Evolutionary conservation across 2,888 invertebrate genomes (phyloP).

Genomic region (Elysia crispata): DNA sequence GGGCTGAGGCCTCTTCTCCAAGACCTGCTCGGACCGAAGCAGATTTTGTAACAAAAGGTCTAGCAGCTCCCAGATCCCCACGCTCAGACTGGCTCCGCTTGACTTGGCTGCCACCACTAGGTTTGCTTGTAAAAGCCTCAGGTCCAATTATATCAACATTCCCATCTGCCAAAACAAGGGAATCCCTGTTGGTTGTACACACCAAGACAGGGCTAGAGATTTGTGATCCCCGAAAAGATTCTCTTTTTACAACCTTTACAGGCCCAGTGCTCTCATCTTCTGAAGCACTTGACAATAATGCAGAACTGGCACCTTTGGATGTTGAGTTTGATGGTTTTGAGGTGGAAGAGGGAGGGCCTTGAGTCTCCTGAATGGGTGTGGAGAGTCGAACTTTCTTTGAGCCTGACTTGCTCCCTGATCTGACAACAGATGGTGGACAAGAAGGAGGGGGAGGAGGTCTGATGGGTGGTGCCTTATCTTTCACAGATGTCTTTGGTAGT

Average conservation of each 20-base stretch:
- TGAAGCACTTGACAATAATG: conserved; percentile 32
- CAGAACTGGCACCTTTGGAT: conserved; percentile 34
- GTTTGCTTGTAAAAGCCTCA: conserved; percentile 42
- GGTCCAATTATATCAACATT: conserved; percentile 52
- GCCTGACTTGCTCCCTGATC: neutral
- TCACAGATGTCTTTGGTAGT: neutral
- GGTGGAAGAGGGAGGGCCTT: conserved; percentile 37
- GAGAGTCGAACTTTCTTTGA: conserved; percentile 46
- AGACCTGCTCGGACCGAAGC: conserved; percentile 41
- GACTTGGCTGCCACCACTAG: conserved; percentile 27
- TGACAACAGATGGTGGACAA: conserved; percentile 29
- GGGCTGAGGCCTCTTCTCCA: neutral
- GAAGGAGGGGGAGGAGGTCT: conserved; percentile 34
- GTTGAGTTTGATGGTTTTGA: conserved; percentile 15
- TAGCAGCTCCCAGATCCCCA: conserved; percentile 32
- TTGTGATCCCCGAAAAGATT: conserved; percentile 62
- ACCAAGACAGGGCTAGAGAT: conserved; percentile 69
- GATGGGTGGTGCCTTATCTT: conserved; percentile 13
- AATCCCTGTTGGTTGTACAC: conserved; percentile 70
- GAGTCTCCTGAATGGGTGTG: conserved; percentile 42
- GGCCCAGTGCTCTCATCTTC: conserved; percentile 30
- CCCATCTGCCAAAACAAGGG: conserved; percentile 61
- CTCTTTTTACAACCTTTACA: conserved; percentile 57
- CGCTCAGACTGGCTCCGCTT: conserved; percentile 53
- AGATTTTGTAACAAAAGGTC: conserved; percentile 26